phyloP scores from a whole-genome alignment of 2,797 vertebrate genomes.

The Coreius guichenoti region DNA sequence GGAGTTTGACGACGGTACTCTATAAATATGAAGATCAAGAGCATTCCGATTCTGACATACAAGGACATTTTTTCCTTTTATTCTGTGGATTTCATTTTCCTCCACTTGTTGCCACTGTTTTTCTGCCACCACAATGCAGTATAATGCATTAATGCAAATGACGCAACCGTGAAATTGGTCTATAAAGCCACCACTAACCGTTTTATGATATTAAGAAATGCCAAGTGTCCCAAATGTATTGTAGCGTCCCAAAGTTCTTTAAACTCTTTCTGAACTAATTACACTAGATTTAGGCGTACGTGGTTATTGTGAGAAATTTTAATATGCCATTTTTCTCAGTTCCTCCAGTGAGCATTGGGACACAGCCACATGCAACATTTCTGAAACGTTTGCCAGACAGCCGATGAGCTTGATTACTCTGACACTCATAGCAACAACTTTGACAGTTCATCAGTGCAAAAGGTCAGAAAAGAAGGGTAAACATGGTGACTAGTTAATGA shows the following conservation, averaged over 20 bases:
- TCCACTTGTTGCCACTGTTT: no score
- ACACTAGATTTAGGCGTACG: neutral
- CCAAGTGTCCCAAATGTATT: neutral
- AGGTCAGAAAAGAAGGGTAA: neutral
- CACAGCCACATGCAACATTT: neutral
- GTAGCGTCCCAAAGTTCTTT: neutral
- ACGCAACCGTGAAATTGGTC: no score
- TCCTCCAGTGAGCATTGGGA: neutral
- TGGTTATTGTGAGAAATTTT: constrained; percentile 3
- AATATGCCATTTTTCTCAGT: neutral
- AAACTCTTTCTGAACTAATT: neutral
- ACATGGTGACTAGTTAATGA: constrained; percentile 1
- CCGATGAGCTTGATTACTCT: constrained; percentile 66
- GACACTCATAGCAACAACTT: neutral
- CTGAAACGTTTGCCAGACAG: constrained; percentile 17
- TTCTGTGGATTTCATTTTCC: no score
- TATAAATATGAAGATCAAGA: no score
- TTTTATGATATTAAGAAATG: neutral
- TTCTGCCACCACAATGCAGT: no score
- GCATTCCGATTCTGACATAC: no score
- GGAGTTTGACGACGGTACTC: no score
- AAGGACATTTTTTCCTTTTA: no score
- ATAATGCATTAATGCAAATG: no score
- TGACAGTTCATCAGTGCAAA: constrained; percentile 14
- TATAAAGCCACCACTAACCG: no score